Evolutionary conservation across 2,797 vertebrate genomes (phyloP), one percentile per base, ranked within the genome.

Genomic region (Hypotaenidia philippensis): DNA sequence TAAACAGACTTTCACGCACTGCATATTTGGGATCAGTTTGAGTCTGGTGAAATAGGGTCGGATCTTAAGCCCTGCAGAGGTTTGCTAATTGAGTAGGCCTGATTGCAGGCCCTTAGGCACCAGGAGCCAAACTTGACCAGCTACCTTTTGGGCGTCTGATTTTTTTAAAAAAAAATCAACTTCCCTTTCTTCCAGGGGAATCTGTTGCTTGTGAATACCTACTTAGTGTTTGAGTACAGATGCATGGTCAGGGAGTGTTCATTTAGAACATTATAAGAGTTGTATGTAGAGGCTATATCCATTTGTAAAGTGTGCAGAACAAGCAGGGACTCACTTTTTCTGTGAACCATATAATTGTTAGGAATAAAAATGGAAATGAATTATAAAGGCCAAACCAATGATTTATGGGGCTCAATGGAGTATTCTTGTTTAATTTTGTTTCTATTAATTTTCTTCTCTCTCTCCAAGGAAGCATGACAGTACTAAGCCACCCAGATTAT

Each of bases 401-500:
- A 79, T 55, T 59, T 81, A 34, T 32, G 60, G 85, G 83, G 79
- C 45, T 93, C 49, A 84, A 80, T 66, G 65, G 96, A 96, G 94
- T 96, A 90, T 97, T 96, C 89, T 92, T 96, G 95, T 96, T 97
- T 94, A 96, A 96, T 93, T 97, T 97, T 98, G 97, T 96, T 98
- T 98, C 97, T 98, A 96, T 97, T 97, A 77, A 97, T 95, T 96
- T 96, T 95, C 50, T 57, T 91, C 40, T 97, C 86, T 96, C 89
- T 97, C 78, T 96, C 90, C 87, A 96, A 96, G 96, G 96, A 96
- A 94, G 95, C 96, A 97, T 97, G 94, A 97, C 93, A 97, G 82
- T 85, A 96, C 97, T 95, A 97, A 97, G 95, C 97, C 97, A 97
- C 98, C 98, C 97, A 98, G 98, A 98, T 97, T 98, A 94, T 97